Percentiles rank a stretch among this genome's conserved stretches.
These are phyloP conservation scores for Pheosia gnoma DNA, from an alignment of 2,888 invertebrate species.

Conservation along the genomic window DNA sequence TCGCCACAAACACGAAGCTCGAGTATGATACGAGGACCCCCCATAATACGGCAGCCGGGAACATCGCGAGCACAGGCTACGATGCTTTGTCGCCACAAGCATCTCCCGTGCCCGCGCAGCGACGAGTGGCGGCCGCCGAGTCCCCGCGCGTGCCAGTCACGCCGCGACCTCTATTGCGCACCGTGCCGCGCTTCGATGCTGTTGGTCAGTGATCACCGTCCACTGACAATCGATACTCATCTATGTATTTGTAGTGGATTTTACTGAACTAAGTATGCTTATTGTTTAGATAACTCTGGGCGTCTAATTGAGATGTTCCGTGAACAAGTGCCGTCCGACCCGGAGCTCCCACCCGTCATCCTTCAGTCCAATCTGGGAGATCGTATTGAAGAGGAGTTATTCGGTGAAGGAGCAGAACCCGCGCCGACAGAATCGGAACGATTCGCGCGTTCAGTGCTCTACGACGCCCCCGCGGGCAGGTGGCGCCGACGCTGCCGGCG, in stretches of 20 bases:
- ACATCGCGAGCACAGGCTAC: background rate
- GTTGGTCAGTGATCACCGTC: background rate
- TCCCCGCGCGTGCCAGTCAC: constrained; percentile 11
- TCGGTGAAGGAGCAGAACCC: constrained; percentile 5
- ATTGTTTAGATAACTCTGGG: constrained; percentile 48
- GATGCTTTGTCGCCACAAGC: background rate
- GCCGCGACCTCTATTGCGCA: background rate
- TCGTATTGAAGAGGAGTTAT: constrained; percentile 20
- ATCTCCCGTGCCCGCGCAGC: constrained; percentile 7
- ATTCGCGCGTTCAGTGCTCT: background rate
- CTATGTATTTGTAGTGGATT: background rate
- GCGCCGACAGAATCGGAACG: constrained; percentile 9
- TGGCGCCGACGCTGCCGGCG: constrained; percentile 16
- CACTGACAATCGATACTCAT: background rate
- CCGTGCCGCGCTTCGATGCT: constrained; percentile 3
- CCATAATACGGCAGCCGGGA: background rate
- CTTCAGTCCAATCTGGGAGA: constrained; percentile 40
- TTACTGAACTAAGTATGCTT: background rate
- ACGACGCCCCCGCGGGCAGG: constrained; percentile 5
- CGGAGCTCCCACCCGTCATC: constrained; percentile 59
- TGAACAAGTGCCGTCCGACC: constrained; percentile 48
- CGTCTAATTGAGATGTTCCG: constrained; percentile 58
- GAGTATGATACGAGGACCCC: background rate
- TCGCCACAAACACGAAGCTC: background rate
- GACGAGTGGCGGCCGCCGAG: constrained; percentile 10